phyloP scores from a whole-genome alignment of 1,140 invertebrate genomes.

The Drosophila micromelanica region DNA sequence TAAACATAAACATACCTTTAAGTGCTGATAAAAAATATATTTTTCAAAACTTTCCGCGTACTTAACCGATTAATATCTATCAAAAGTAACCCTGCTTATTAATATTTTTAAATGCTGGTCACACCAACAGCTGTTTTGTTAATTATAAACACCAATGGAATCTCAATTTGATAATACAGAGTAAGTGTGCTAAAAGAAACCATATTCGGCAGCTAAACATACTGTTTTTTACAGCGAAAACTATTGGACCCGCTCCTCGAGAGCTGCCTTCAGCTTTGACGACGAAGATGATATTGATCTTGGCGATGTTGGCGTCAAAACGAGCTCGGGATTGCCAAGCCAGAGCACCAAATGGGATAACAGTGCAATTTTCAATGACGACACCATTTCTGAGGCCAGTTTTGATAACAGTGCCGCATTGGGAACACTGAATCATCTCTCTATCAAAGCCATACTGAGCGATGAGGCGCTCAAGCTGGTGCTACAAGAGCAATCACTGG shows the following conservation, averaged over 20 bases:
- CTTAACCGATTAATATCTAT: background rate
- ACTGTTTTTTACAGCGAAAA: constrained; percentile 51
- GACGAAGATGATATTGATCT: constrained; percentile 69
- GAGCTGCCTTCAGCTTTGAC: constrained; percentile 81
- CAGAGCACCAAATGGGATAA: constrained; percentile 36
- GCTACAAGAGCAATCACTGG: constrained; percentile 68
- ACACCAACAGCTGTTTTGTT: constrained; percentile 18
- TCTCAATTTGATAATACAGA: constrained; percentile 48
- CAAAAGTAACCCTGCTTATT: background rate
- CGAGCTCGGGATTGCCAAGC: constrained; percentile 3
- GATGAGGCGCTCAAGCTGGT: constrained; percentile 72
- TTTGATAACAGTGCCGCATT: constrained; percentile 64
- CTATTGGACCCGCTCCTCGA: constrained; percentile 82
- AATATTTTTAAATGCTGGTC: constrained; percentile 5
- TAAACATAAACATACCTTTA: background rate
- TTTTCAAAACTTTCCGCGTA: too few species aligned
- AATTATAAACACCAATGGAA: constrained; percentile 33
- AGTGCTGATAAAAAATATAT: too few species aligned
- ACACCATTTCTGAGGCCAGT: constrained; percentile 75
- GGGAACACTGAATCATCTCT: constrained; percentile 54
- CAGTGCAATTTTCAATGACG: constrained; percentile 74
- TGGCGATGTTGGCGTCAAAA: constrained; percentile 17
- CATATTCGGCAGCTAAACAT: background rate
- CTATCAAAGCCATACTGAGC: constrained; percentile 71
- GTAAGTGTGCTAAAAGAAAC: background rate